These are phyloP conservation scores for Morpho achilles DNA, from an alignment of 2,888 invertebrate species.

Conservation along the genomic window DNA sequence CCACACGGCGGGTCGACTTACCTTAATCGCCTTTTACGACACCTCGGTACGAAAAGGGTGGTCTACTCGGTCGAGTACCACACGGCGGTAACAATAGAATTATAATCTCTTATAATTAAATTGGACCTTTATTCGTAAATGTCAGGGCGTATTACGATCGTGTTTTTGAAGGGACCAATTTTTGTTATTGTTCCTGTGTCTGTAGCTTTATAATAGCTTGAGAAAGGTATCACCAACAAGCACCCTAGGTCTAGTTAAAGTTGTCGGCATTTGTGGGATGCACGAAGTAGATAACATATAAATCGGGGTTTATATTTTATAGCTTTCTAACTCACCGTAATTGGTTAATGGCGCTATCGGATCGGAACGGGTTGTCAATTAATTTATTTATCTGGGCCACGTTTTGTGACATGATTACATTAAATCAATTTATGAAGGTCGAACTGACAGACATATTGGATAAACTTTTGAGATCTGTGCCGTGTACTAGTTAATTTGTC, in stretches of 20 bases:
- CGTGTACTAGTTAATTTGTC: constrained; percentile 11
- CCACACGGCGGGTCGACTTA: no score
- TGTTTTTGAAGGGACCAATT: no score
- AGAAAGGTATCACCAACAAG: constrained; percentile 9
- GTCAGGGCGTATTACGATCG: no score
- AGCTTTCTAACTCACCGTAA: constrained; percentile 38
- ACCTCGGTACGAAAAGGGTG: no score
- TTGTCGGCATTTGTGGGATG: constrained; percentile 40
- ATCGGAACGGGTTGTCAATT: constrained; percentile 11
- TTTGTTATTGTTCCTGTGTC: constrained; percentile 3
- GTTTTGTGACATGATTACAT: constrained; percentile 12
- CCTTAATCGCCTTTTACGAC: no score
- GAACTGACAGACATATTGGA: constrained; percentile 3
- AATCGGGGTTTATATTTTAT: constrained; percentile 40
- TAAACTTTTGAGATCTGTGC: constrained; percentile 5
- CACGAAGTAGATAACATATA: constrained; percentile 59
- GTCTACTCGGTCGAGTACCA: no score
- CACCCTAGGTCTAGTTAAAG: constrained; percentile 23
- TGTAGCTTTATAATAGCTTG: constrained; percentile 20
- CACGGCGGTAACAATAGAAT: no score
- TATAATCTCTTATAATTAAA: no score
- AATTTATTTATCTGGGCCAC: constrained; percentile 15
- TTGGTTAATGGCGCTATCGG: constrained; percentile 14
- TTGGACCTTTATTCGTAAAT: no score
- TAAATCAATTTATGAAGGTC: constrained; percentile 13